phyloP scores from a whole-genome alignment of 2,113 vertebrate genomes.

The Siniperca chuatsi region DNA sequence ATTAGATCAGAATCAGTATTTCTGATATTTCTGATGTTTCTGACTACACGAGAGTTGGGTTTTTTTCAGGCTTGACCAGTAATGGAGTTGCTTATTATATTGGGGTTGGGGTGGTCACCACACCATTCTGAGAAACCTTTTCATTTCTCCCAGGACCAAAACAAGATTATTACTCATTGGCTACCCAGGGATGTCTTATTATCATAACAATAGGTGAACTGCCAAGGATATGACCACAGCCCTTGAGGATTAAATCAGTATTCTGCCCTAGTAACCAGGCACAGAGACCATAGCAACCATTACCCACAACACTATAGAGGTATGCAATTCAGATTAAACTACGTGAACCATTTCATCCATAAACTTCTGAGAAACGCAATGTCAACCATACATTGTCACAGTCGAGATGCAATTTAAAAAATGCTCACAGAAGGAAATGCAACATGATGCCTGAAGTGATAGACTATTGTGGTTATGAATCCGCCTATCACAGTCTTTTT shows the following conservation, averaged over 20 bases:
- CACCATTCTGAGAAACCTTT: slow-evolving; percentile 49
- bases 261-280: slow-evolving; percentile 62
- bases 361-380: slow-evolving; percentile 30
- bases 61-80: slow-evolving; percentile 40
- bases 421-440: slow-evolving; percentile 31
- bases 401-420: slow-evolving; percentile 45
- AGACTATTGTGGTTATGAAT: slow-evolving; percentile 34
- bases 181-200: slow-evolving; percentile 66
- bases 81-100: slow-evolving; percentile 51
- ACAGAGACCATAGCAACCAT: slow-evolving; percentile 67
- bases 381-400: slow-evolving; percentile 25
- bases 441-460: slow-evolving; percentile 44
- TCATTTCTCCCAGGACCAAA: slow-evolving; percentile 66
- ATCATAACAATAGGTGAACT: slow-evolving; percentile 77
- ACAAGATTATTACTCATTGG: slow-evolving; percentile 67
- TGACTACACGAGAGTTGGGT: slow-evolving; percentile 20
- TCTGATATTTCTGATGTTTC: no score
- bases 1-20: no score
- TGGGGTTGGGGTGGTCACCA: slow-evolving; percentile 75
- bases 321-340: slow-evolving; percentile 46
- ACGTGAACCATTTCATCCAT: slow-evolving; percentile 19
- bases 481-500: background rate
- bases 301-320: slow-evolving; percentile 34
- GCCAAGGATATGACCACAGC: slow-evolving; percentile 66
- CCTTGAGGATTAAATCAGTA: slow-evolving; percentile 74